Percentiles rank a stretch among this genome's conserved stretches.
Evolutionary conservation across 2,797 vertebrate species (phyloP).

Genomic region (Phataginus tricuspis): DNA sequence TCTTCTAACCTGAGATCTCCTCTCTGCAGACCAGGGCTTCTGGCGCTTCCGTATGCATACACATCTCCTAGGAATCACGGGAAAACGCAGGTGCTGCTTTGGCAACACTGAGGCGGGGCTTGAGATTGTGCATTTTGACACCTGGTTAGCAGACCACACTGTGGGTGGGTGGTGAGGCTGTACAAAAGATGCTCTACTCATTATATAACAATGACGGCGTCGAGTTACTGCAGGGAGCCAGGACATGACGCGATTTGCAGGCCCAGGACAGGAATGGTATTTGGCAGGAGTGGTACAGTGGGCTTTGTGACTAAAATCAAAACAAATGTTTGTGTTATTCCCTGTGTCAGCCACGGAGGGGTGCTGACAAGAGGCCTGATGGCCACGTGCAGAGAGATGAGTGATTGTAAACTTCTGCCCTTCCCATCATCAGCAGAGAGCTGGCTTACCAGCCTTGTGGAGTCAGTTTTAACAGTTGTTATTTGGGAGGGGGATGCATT

Average conservation of each 20-base stretch:
- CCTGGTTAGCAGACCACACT: background rate
- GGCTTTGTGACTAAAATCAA: constrained; percentile 51
- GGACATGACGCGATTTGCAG: background rate
- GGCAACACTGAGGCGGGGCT: fast-evolving
- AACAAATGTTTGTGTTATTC: constrained; percentile 20
- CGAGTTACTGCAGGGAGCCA: background rate
- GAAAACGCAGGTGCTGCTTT: background rate
- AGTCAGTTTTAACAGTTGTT: background rate
- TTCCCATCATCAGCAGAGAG: background rate
- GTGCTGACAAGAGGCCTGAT: background rate
- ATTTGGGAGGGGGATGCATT: background rate
- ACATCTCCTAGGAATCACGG: background rate
- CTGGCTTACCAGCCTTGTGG: background rate
- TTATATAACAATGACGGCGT: background rate
- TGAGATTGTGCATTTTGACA: background rate
- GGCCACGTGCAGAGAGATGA: background rate
- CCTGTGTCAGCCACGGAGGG: background rate
- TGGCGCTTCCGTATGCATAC: background rate
- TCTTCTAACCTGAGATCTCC: background rate
- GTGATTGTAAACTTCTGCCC: background rate
- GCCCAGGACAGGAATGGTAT: background rate
- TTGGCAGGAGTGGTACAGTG: background rate
- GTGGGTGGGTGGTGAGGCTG: fast-evolving
- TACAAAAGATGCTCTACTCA: no score
- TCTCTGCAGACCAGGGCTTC: background rate